A percentile compares a stretch with the other conserved stretches of the same genome.
These are phyloP conservation scores for Doryteuthis pealeii DNA, from an alignment of 1,140 invertebrate genomes.

Conservation along the genomic window DNA sequence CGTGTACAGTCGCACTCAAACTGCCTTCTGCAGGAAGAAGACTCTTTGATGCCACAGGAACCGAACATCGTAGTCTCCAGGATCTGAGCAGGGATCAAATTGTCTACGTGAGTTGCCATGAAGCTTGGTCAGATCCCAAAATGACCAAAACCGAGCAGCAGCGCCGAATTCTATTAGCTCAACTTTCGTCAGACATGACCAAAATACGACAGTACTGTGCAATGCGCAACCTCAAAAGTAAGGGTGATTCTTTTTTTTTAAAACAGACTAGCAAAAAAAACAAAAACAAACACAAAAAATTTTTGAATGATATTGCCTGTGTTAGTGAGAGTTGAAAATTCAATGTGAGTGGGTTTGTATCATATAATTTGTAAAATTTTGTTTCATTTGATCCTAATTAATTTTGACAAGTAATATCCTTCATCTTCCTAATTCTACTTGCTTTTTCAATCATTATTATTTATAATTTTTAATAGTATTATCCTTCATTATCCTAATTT, in stretches of 20 bases:
- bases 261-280: constrained; percentile 14
- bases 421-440: too few species aligned
- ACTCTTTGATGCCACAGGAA: constrained; percentile 55
- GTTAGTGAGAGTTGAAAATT: too few species aligned
- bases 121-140: constrained; percentile 55
- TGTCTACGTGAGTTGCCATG: constrained; percentile 58
- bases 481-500: too few species aligned
- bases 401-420: too few species aligned
- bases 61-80: constrained; percentile 54
- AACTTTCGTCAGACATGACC: constrained; percentile 53
- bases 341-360: too few species aligned
- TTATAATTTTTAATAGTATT: too few species aligned
- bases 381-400: too few species aligned
- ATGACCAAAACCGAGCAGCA: constrained; percentile 54
- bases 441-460: too few species aligned
- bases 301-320: too few species aligned
- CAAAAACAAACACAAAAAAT: too few species aligned
- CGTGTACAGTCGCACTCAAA: constrained; percentile 51
- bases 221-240: constrained; percentile 52
- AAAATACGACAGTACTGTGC: constrained; percentile 54
- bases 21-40: constrained; percentile 58
- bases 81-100: constrained; percentile 50
- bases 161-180: constrained; percentile 47
- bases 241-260: constrained; percentile 15
- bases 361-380: too few species aligned